These are phyloP conservation scores for Menura novaehollandiae DNA, from an alignment of 2,113 vertebrate species.

Conservation along the genomic window DNA sequence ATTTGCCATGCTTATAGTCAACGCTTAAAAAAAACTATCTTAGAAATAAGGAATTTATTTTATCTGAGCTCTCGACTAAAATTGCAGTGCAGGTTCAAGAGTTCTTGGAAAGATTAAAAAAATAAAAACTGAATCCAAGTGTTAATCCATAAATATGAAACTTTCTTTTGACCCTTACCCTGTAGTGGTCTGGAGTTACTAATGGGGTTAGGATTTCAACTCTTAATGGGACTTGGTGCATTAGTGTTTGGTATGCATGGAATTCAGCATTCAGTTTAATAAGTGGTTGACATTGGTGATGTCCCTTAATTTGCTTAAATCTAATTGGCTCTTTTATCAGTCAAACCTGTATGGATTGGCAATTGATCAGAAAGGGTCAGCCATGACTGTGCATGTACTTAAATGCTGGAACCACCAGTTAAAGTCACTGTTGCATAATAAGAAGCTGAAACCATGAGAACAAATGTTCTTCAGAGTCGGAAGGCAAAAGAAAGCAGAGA, in stretches of 20 bases:
- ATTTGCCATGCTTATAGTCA: slow-evolving; percentile 1
- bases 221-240: slow-evolving; percentile 74
- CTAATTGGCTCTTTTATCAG: slow-evolving; percentile 89
- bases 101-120: slow-evolving; percentile 71
- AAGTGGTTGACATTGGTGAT: slow-evolving; percentile 84
- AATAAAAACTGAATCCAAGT: slow-evolving; percentile 70
- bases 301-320: slow-evolving; percentile 87
- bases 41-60: slow-evolving; percentile 59
- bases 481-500: slow-evolving; percentile 76
- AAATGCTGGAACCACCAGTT: slow-evolving; percentile 78
- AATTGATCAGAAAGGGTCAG: slow-evolving; percentile 84
- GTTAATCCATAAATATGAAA: slow-evolving; percentile 81
- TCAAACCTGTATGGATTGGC: slow-evolving; percentile 85
- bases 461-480: slow-evolving; percentile 66
- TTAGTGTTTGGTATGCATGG: slow-evolving; percentile 79
- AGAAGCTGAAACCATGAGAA: slow-evolving; percentile 69
- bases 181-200: slow-evolving; percentile 71
- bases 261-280: slow-evolving; percentile 78
- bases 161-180: slow-evolving; percentile 69
- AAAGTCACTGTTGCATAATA: slow-evolving; percentile 74
- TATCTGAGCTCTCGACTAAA: slow-evolving; percentile 28
- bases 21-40: background rate
- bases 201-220: slow-evolving; percentile 78
- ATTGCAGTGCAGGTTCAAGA: slow-evolving; percentile 68
- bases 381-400: slow-evolving; percentile 86